Evolutionary conservation across 2,888 invertebrate species (phyloP), one percentile per base, ranked within the genome.

Genomic region (Ashinkailepas kermadecensis): DNA sequence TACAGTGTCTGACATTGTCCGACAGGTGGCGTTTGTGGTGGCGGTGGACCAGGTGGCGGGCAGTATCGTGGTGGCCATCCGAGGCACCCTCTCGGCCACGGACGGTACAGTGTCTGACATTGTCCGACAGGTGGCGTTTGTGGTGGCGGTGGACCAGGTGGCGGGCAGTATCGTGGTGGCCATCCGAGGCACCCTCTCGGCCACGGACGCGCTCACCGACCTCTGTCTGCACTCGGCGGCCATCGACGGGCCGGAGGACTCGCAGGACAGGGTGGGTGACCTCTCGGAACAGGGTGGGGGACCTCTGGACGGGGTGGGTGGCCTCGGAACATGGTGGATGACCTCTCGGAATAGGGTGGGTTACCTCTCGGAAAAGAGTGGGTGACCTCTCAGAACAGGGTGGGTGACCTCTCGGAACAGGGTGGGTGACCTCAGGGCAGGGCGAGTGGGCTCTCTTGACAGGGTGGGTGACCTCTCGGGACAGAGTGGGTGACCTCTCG

Each of bases 181-280:
- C 7, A 92, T 96, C 81, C 90, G 96, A 82, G 96, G 96, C 4
- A 95, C 95, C 2, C 91, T 96, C 84, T 95, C 96, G 0, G 87
- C 94, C 23, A 90, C 94, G 85, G 96, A 96, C 87, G 91, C 95
- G 81, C 92, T 95, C 86, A 95, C 95, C 0, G 95, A 95, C 87
- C 89, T 95, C 6, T 74, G 74, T 11, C 56, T 74, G 21, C 85
- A 92, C 92, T 74, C 74, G 54, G 74, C 74, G 0, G 21, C 56
- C 18, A 54, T 74, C 54, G 54, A 56, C 4, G 74, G 54, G 56
- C 54, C 54, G 1, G 56, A 54, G 9, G 13, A 11, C 21, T 56
- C 74, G 18, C 10, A 74, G 54, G 74, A 74, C 74, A 74, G 74
- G 74, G 74, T 74, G 21, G 21, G 74, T 11, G 65, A 18, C 62